phyloP scores from a whole-genome alignment of 2,797 vertebrate species.

The Hozukius guyotensis region DNA sequence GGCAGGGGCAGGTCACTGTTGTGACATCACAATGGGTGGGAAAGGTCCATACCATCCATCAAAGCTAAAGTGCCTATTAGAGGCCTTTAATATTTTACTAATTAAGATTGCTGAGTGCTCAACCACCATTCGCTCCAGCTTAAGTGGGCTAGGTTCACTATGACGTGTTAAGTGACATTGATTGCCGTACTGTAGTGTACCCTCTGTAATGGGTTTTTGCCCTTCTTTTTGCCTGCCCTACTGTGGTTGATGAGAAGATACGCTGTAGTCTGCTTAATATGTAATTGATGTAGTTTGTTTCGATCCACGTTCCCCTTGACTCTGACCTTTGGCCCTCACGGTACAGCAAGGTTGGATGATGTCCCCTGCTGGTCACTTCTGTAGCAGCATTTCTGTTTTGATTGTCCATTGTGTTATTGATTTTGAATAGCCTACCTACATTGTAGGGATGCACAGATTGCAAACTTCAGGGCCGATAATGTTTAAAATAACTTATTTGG shows the following conservation, averaged over 20 bases:
- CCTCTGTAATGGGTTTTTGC: constrained; percentile 51
- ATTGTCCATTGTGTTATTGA: constrained; percentile 17
- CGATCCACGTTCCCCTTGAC: constrained; percentile 18
- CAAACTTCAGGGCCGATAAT: background rate
- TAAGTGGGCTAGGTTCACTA: constrained; percentile 57
- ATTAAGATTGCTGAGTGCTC: constrained; percentile 69
- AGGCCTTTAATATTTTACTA: constrained; percentile 75
- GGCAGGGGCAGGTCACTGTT: constrained; percentile 33
- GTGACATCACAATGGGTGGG: constrained; percentile 56
- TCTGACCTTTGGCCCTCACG: constrained; percentile 41
- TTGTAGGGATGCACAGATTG: too few species aligned
- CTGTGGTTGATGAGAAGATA: constrained; percentile 14
- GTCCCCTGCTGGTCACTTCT: constrained; percentile 1
- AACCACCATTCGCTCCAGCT: constrained; percentile 47
- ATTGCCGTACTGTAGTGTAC: constrained; percentile 38
- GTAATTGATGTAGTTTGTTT: constrained; percentile 41
- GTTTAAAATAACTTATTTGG: too few species aligned
- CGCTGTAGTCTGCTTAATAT: constrained; percentile 16
- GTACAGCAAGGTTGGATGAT: background rate
- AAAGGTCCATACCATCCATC: constrained; percentile 60
- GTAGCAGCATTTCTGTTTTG: constrained; percentile 7
- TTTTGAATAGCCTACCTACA: background rate
- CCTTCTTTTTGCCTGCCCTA: constrained; percentile 33
- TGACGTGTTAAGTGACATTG: constrained; percentile 70
- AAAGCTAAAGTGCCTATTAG: constrained; percentile 65